phyloP scores from a whole-genome alignment of 1,140 invertebrate genomes.

The Drosophila cardini region DNA sequence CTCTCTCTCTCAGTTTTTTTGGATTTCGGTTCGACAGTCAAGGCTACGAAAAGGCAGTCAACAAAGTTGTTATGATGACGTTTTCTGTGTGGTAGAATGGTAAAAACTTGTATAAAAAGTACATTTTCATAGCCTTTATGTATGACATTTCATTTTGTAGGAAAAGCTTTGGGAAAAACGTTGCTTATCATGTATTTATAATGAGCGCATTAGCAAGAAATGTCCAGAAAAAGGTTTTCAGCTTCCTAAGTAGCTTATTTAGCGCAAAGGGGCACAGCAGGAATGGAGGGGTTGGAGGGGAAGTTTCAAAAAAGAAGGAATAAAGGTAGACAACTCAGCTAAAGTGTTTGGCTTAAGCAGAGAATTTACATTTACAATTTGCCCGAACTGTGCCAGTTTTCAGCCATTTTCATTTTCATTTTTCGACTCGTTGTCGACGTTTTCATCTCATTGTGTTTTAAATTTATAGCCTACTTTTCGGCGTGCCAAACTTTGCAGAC shows the following conservation, averaged over 20 bases:
- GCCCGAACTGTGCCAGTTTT: slow-evolving; percentile 15
- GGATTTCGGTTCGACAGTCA: slow-evolving; percentile 55
- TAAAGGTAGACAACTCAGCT: not conserved
- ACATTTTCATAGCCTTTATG: slow-evolving; percentile 24
- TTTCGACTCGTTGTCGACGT: not conserved
- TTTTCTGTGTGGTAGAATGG: slow-evolving; percentile 28
- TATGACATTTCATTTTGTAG: slow-evolving; percentile 47
- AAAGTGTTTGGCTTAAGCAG: slow-evolving; percentile 25
- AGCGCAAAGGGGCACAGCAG: not conserved
- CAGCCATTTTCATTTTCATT: slow-evolving; percentile 7
- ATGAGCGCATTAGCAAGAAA: slow-evolving; percentile 57
- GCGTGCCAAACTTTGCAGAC: slow-evolving; percentile 5
- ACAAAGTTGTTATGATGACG: slow-evolving; percentile 79
- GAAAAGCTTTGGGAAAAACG: slow-evolving; percentile 22
- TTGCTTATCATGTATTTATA: slow-evolving; percentile 68
- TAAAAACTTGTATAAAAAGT: slow-evolving; percentile 20
- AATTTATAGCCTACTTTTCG: slow-evolving; percentile 41
- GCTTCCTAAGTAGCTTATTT: slow-evolving; percentile 33
- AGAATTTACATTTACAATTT: slow-evolving; percentile 32
- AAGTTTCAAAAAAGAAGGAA: not conserved
- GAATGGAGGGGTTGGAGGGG: too few species aligned
- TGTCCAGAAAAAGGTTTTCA: slow-evolving; percentile 36
- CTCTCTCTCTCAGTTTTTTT: too few species aligned
- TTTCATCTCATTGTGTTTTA: slow-evolving; percentile 35
- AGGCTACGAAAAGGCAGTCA: slow-evolving; percentile 58